Base-by-base conservation (phyloP, 2,888 invertebrate genomes). In the Cheilosia vulpina region DNA sequence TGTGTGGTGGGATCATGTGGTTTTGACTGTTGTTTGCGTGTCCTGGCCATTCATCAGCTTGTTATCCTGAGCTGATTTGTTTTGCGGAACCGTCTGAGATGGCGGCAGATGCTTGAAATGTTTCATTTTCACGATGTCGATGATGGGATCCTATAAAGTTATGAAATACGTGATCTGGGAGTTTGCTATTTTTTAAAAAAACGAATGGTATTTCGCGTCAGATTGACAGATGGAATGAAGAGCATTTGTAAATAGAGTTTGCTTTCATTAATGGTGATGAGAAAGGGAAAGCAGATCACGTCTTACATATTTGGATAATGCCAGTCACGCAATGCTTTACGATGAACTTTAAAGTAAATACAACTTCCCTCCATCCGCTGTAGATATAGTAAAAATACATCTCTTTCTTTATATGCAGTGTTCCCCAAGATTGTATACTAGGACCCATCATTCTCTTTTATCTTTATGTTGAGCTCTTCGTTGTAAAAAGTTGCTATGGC, bases 21-120 rank as follows among this genome's bases (percentile, higher is more conserved):
- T 81, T 77, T 45, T 76, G 79, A 84, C 71, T 85, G 73, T 68
- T 62, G 62, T 69, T 71, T 78, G 80, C 84, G 71, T 80, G 83
- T 63, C 58, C 6, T 63, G 60, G 34, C 13, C 62, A 81, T 77
- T 85, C 85, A 81, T 72, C 85, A 68, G 85, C 85, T 85, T 81
- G 85, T 85, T 85, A 85, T 81, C 85, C 81, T 63, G 81, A 50
- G 75, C 60, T 79, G 84, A 84, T 69, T 69, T 75, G 65, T 17
- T 57, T 66, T 65, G 50, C 4, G 21, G 34, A 34, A 68, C 63
- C 62, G 62, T 53, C 50, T 82, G 19, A 27, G 27, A 11, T 53
- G 57, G 75, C 63, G 63, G 68, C 85, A 85, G 81, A 85, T 85
- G 85, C 17, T 38, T 63, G 81, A 81, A 85, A 85, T 81, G 85